Conservation (phyloP, 2,797 vertebrate genomes). For the Thalassophryne amazonica region DNA sequence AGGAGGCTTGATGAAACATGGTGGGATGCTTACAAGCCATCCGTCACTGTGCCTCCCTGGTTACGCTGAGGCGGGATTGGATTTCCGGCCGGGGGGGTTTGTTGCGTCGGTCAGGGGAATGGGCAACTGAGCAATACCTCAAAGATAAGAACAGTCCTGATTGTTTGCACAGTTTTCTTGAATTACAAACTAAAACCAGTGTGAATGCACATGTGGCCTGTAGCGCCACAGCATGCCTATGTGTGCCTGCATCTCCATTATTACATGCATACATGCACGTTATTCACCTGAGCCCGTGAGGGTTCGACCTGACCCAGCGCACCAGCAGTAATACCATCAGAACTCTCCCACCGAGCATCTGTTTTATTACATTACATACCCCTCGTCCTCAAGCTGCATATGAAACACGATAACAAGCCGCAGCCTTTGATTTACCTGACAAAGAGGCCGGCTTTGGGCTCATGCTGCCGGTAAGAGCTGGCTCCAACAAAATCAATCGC, state of each 20-base stretch:
- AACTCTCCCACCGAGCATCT: conserved; percentile 45
- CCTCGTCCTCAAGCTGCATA: conserved; percentile 63
- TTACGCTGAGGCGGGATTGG: conserved; percentile 56
- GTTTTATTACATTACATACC: conserved; percentile 62
- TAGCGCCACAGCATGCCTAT: background rate
- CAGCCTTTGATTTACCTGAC: conserved; percentile 60
- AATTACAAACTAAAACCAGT: conserved; percentile 25
- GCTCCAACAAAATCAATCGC: conserved; percentile 38
- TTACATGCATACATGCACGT: conserved; percentile 36
- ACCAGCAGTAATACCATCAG: conserved; percentile 53
- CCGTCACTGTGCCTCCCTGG: conserved; percentile 53
- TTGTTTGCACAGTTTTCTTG: conserved; percentile 37
- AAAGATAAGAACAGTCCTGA: conserved; percentile 25
- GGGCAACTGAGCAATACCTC: conserved; percentile 42
- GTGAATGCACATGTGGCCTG: too few relatives aligned
- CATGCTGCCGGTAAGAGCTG: conserved; percentile 20
- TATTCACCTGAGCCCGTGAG: conserved; percentile 39
- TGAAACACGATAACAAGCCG: conserved; percentile 66
- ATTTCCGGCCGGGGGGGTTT: conserved; percentile 56
- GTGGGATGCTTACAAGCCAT: conserved; percentile 67
- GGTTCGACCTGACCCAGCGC: conserved; percentile 38
- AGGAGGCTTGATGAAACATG: conserved; percentile 68
- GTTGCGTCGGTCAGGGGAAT: conserved; percentile 25
- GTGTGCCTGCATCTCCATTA: conserved; percentile 7
- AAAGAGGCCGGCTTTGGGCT: conserved; percentile 25